Conservation (phyloP, 2,888 invertebrate genomes). For the Pyrgus malvae region DNA sequence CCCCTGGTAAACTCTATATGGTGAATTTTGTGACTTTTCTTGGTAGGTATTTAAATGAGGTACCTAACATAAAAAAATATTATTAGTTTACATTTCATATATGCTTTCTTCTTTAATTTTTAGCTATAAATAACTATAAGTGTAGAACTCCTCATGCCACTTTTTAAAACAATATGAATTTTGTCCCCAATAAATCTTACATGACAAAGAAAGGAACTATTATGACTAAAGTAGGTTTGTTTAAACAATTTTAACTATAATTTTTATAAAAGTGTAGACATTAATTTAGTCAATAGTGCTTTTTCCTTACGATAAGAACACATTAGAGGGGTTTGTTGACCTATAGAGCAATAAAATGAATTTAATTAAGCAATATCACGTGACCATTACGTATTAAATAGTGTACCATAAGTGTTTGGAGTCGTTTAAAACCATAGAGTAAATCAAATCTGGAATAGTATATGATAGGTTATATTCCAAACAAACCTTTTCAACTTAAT, state of each 20-base stretch:
- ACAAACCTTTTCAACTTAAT: no score
- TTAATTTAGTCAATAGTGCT: conserved; percentile 4
- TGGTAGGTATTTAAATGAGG: no score
- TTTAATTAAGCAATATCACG: conserved; percentile 15
- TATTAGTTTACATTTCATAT: no score
- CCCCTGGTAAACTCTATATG: no score
- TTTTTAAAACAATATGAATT: no score
- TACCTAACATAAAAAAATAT: no score
- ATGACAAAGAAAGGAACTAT: neutral
- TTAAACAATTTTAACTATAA: neutral
- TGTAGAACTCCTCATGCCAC: no score
- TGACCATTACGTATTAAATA: conserved; percentile 7
- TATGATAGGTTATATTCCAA: no score
- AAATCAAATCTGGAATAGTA: neutral
- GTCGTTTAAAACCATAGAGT: neutral
- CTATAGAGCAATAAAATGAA: conserved; percentile 8
- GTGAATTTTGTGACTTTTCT: no score
- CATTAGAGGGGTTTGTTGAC: conserved; percentile 5
- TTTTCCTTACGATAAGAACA: neutral
- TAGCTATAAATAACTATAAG: no score
- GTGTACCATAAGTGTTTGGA: neutral
- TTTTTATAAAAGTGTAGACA: neutral
- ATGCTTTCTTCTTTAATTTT: no score
- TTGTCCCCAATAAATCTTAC: neutral
- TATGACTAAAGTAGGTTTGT: neutral